Conservation (phyloP, 2,888 invertebrate genomes). For the Protonemura montana region DNA sequence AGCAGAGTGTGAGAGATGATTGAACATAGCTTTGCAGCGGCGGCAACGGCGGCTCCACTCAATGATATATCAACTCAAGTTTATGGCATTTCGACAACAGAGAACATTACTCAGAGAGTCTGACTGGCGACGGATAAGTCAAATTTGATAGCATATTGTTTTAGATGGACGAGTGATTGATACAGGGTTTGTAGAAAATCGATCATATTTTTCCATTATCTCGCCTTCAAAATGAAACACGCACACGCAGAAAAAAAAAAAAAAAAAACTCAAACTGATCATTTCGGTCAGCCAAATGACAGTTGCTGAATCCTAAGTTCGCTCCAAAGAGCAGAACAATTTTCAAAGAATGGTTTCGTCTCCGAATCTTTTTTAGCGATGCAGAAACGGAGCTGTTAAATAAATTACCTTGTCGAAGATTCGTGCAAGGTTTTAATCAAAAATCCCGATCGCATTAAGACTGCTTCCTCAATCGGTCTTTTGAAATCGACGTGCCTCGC, state of each 20-base stretch:
- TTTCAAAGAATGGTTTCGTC: neutral
- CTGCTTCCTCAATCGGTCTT: neutral
- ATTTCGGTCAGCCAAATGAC: neutral
- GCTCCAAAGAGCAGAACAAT: neutral
- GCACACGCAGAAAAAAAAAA: too few species aligned
- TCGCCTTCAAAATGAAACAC: neutral
- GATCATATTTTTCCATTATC: conserved; percentile 12
- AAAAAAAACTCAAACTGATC: neutral
- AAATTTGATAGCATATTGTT: conserved; percentile 25
- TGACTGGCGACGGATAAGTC: conserved; percentile 31
- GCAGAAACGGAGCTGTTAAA: conserved; percentile 12
- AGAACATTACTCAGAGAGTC: neutral
- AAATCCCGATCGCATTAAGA: conserved; percentile 5
- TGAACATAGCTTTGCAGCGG: neutral
- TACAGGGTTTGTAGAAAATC: neutral
- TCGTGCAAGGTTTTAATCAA: neutral
- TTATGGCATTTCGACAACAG: conserved; percentile 7
- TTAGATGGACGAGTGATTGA: conserved; percentile 14
- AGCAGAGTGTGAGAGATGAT: neutral
- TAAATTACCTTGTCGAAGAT: conserved; percentile 12
- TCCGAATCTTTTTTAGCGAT: neutral
- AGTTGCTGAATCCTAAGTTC: neutral
- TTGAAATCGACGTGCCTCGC: neutral
- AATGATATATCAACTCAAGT: neutral
- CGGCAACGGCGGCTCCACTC: neutral